These are phyloP conservation scores for Cyphomyrus plagiostoma DNA, from an alignment of 2,113 vertebrate genomes.

Conservation along the genomic window DNA sequence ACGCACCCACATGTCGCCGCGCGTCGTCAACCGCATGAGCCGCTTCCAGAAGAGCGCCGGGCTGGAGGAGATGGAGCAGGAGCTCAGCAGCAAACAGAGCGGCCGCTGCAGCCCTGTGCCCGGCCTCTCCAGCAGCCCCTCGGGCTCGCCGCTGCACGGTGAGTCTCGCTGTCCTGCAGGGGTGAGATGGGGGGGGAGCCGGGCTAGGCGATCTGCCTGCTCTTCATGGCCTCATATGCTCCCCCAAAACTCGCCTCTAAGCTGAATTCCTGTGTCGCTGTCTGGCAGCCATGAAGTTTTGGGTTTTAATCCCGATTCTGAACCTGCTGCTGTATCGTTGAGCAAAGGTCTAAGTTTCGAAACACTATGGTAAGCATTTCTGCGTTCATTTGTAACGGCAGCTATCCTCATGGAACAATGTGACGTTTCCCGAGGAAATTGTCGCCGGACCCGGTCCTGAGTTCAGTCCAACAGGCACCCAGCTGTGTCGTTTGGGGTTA, in stretches of 20 bases:
- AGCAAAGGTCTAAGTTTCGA: not conserved
- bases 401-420: not conserved
- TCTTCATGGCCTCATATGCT: not conserved
- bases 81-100: conserved; percentile 80
- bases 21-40: conserved; percentile 95
- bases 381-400: not conserved
- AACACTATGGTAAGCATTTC: not conserved
- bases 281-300: not conserved
- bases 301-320: not conserved
- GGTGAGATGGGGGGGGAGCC: not conserved
- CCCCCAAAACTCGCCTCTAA: not conserved
- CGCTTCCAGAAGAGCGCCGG: conserved; percentile 97
- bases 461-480: not conserved
- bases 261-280: not conserved
- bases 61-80: conserved; percentile 93
- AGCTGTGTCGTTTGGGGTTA: not conserved
- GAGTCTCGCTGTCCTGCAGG: conserved; percentile 36
- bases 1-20: conserved; percentile 90
- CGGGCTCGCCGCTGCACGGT: conserved; percentile 91
- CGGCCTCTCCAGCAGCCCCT: conserved; percentile 89
- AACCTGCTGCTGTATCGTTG: not conserved
- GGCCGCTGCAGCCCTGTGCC: conserved; percentile 88
- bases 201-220: not conserved
- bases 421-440: not conserved
- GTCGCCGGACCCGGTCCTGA: not conserved